These are phyloP conservation scores for Agriopis marginaria DNA, from an alignment of 2,888 invertebrate genomes.

Conservation along the genomic window DNA sequence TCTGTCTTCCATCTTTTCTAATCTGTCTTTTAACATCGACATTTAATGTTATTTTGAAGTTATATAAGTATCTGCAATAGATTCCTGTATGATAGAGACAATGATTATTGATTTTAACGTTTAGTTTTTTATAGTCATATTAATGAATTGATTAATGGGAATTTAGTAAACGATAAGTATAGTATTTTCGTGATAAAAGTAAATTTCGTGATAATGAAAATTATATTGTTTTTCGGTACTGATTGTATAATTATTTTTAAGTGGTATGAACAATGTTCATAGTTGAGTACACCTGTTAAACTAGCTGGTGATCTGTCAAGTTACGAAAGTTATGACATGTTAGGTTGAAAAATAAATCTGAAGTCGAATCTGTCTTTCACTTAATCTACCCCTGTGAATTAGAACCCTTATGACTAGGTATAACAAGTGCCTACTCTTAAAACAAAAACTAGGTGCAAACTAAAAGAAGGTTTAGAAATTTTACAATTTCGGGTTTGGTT, in stretches of 20 bases:
- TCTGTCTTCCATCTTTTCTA: constrained; percentile 68
- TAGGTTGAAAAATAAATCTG: constrained; percentile 85
- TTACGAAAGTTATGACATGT: constrained; percentile 82
- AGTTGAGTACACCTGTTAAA: constrained; percentile 82
- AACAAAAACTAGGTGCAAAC: too few species aligned
- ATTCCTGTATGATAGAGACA: constrained; percentile 54
- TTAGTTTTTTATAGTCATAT: constrained; percentile 55
- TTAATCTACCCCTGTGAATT: constrained; percentile 34
- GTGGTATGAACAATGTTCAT: constrained; percentile 85
- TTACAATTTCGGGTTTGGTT: too few species aligned
- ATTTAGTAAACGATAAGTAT: constrained; percentile 81
- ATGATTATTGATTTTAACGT: constrained; percentile 51
- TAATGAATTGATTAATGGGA: constrained; percentile 80
- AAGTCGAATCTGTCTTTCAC: constrained; percentile 73
- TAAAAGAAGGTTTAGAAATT: too few species aligned
- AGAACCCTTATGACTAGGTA: too few species aligned
- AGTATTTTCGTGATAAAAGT: constrained; percentile 84
- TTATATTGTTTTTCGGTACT: constrained; percentile 80
- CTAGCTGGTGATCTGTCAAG: constrained; percentile 83
- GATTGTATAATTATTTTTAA: constrained; percentile 82
- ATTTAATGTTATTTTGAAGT: constrained; percentile 50
- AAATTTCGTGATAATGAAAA: constrained; percentile 83
- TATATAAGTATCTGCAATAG: constrained; percentile 56
- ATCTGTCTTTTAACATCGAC: constrained; percentile 38
- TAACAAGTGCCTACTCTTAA: too few species aligned